Conservation (phyloP, 1,140 invertebrate species). For the Saxidomus purpurata region DNA sequence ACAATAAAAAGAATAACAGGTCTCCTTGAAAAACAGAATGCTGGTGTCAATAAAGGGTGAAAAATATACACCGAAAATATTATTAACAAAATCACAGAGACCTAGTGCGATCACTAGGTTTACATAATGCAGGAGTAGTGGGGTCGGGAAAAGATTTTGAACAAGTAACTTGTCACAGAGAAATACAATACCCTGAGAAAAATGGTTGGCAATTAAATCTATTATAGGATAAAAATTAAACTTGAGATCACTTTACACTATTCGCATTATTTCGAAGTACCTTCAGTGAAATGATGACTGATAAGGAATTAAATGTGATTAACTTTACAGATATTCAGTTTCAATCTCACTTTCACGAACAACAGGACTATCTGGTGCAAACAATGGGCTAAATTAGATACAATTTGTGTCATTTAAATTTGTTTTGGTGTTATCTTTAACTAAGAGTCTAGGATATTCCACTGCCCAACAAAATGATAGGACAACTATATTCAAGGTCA, state of each 20-base stretch:
- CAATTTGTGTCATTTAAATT: too few species aligned
- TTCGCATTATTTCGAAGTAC: neutral
- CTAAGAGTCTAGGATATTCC: too few species aligned
- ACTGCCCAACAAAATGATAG: too few species aligned
- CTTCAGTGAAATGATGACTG: neutral
- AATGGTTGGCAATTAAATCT: conserved; percentile 35
- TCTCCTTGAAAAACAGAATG: too few species aligned
- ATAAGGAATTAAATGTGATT: conserved; percentile 12
- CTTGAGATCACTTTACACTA: neutral
- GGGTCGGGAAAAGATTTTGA: neutral
- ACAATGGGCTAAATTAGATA: neutral
- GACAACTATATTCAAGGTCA: too few species aligned
- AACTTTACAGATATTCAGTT: neutral
- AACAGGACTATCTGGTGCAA: neutral
- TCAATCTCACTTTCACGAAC: conserved; percentile 2
- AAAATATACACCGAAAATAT: neutral
- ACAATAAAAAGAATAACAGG: too few species aligned
- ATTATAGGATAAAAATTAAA: conserved; percentile 23
- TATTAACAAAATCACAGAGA: neutral
- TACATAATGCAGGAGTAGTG: neutral
- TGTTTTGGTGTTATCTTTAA: too few species aligned
- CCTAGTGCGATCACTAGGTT: neutral
- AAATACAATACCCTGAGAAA: conserved; percentile 33
- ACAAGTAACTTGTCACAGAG: conserved; percentile 20
- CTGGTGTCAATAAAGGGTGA: neutral